Conservation (phyloP, 2,797 vertebrate genomes). For the Pitangus sulphuratus region DNA sequence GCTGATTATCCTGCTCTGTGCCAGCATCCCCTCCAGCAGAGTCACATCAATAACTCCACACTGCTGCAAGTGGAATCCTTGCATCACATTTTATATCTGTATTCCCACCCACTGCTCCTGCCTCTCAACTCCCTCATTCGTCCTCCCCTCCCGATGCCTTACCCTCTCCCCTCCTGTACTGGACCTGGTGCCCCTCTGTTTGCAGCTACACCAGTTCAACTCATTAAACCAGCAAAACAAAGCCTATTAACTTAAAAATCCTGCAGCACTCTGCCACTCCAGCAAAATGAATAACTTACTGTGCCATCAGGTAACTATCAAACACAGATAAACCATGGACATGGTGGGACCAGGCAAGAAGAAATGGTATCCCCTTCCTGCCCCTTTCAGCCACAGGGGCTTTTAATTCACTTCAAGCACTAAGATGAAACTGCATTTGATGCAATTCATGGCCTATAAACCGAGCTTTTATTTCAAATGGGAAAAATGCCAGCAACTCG, state of each 20-base stretch:
- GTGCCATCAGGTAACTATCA: background rate
- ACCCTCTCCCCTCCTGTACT: background rate
- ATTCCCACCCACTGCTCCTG: background rate
- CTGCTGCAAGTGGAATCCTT: background rate
- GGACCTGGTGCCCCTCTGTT: background rate
- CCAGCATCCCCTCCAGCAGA: background rate
- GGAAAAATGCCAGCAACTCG: background rate
- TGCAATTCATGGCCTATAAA: background rate
- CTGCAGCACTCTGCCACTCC: fast-evolving
- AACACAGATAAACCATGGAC: background rate
- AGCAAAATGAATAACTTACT: background rate
- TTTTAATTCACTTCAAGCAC: background rate
- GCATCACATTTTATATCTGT: background rate
- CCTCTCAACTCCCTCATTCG: background rate
- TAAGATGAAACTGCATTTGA: background rate
- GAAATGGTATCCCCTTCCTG: background rate
- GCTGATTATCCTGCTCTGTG: background rate
- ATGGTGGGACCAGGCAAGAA: background rate
- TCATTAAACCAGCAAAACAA: background rate
- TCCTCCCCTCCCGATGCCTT: background rate
- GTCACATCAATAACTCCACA: background rate
- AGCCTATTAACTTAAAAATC: background rate
- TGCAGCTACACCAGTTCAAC: background rate
- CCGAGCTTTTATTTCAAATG: background rate
- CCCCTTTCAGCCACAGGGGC: background rate